Conservation (phyloP, 2,113 vertebrate genomes). For the Phaetusa simplex region DNA sequence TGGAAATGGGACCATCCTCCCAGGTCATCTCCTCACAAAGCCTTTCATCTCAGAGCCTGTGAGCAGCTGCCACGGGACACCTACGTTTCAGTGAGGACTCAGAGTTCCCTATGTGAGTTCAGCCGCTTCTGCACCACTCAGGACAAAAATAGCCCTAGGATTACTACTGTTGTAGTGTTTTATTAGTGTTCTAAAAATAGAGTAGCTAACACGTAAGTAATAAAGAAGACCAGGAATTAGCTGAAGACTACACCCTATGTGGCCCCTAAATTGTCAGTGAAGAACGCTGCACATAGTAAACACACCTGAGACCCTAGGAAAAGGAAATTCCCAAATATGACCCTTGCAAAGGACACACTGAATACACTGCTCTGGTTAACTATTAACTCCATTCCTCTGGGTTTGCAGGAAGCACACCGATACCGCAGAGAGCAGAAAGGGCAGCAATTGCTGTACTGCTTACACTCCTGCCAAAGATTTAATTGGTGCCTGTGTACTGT, state of each 20-base stretch:
- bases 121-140: background rate
- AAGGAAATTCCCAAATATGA: background rate
- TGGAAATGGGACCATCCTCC: background rate
- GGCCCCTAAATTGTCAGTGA: background rate
- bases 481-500: background rate
- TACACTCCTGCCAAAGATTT: background rate
- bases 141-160: background rate
- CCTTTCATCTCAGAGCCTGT: background rate
- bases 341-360: background rate
- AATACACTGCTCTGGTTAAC: background rate
- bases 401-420: background rate
- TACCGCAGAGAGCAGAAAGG: background rate
- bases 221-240: background rate
- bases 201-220: background rate
- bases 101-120: background rate
- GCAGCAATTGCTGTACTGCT: background rate
- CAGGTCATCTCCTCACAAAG: background rate
- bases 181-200: conserved; percentile 20
- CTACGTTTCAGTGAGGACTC: background rate
- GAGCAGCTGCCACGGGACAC: background rate
- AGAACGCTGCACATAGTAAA: background rate
- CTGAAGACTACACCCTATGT: background rate
- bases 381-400: conserved; percentile 24
- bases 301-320: background rate
- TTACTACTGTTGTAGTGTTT: background rate